Base-by-base conservation (phyloP, 2,888 invertebrate species). In the Aphidoletes aphidimyza region DNA sequence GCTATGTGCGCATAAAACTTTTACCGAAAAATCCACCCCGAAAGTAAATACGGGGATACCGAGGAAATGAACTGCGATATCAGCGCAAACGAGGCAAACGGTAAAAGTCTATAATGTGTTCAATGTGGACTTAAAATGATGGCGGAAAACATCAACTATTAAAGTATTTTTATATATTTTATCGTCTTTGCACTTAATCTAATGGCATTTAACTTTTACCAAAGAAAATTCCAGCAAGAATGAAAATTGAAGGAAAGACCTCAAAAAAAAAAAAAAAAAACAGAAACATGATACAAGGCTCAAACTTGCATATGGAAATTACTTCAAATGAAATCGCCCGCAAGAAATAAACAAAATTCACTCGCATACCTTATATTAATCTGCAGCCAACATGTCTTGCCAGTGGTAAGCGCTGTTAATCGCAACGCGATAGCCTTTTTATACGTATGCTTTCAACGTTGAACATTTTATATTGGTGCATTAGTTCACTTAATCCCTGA, bases 141-240 rank as follows among this genome's bases (percentile, higher is more conserved):
- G 54, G 54, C 54, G 26, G 26, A 54, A 54, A 54, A 54, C 54
- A 26, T 54, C 54, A 54, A 54, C 22, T 54, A 54, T 54, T 54
- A 54, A 54, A 54, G 22, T 54, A 54, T 54, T 54, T n/a, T 26
- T 26, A 54, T 54, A 22, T 54, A 54, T 54, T 54, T 54, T 54
- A 54, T 54, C 54, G 54, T 54, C 54, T 54, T 54, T 54, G 54
- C 54, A 54, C 54, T 54, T 54, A 54, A 54, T 54, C 54, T 54
- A 54, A 54, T 54, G 54, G 54, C 54, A 54, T 54, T 54, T 54
- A 54, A 54, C 54, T 54, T 54, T 54, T 54, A 54, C 54, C 22
- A 26, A 2, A 11, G 17, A 54, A 54, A 54, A 54, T 26, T 54
- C 9, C 22, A 22, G 54, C 54, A 54, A 54, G 42, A n/a, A n/a